A percentile compares a stretch with the other conserved stretches of the same genome.
Conservation (phyloP, 2,797 vertebrate genomes). For the Mus caroli region DNA sequence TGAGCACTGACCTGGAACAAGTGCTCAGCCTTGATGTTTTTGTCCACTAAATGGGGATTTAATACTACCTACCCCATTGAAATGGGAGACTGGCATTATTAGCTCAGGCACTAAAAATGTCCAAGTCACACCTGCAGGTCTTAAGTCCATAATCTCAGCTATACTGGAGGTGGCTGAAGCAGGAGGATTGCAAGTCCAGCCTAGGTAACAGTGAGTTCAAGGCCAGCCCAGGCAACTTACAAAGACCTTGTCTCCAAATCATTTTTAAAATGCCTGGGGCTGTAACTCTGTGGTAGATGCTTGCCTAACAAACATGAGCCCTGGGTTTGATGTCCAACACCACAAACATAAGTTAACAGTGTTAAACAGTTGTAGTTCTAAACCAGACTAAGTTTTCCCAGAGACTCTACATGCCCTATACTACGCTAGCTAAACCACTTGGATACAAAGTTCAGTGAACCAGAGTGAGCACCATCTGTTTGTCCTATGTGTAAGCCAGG, state of each 20-base stretch:
- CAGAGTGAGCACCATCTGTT: background rate
- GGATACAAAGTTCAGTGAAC: background rate
- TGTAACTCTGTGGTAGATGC: background rate
- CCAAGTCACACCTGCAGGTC: background rate
- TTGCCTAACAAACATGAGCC: background rate
- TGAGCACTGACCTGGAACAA: rapidly evolving
- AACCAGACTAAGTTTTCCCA: background rate
- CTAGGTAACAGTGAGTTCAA: background rate
- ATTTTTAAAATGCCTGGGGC: background rate
- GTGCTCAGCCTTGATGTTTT: background rate
- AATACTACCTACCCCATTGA: background rate
- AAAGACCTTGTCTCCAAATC: background rate
- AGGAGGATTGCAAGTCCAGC: background rate
- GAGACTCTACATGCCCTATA: background rate
- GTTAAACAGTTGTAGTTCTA: background rate
- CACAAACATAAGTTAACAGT: background rate
- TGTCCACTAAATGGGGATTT: background rate
- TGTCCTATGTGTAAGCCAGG: background rate
- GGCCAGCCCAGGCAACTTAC: background rate
- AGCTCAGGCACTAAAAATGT: no score
- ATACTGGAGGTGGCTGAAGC: background rate
- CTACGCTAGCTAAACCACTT: background rate
- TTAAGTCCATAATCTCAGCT: background rate
- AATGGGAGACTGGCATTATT: background rate
- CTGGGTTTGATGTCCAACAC: background rate